phyloP scores from a whole-genome alignment of 2,888 invertebrate species.

The Patella ulyssiponensis region DNA sequence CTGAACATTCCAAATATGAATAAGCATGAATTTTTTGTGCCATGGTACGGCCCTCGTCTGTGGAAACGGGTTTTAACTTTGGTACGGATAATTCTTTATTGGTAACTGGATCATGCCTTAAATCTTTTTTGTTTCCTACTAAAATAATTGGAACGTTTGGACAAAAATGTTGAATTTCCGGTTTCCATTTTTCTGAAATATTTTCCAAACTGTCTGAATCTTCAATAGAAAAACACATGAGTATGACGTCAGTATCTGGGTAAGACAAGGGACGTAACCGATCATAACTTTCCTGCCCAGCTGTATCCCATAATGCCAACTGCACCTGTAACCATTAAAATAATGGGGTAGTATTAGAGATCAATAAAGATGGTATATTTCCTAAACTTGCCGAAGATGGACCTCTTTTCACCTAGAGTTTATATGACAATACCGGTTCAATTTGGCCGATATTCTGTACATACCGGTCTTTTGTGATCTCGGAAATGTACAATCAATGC shows the following conservation, averaged over 20 bases:
- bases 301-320: constrained; percentile 88
- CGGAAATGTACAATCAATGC: no score
- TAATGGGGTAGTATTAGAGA: no score
- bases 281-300: constrained; percentile 98
- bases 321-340: constrained; percentile 68
- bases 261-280: constrained; percentile 94
- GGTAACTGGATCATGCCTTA: constrained; percentile 74
- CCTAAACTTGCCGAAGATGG: no score
- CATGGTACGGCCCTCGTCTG: constrained; percentile 97
- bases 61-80: constrained; percentile 98
- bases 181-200: constrained; percentile 99
- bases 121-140: constrained; percentile 91
- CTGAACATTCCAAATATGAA: constrained; percentile 98
- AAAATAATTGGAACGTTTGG: constrained; percentile 99
- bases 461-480: no score
- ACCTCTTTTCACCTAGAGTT: no score
- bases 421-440: no score
- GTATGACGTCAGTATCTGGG: constrained; percentile 98
- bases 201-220: constrained; percentile 99
- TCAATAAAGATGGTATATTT: no score
- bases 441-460: no score
- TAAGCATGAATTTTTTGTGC: constrained; percentile 98
- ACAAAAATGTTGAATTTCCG: constrained; percentile 94
- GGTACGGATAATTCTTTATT: constrained; percentile 86
- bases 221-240: constrained; percentile 99